A percentile compares a stretch with the other conserved stretches of the same genome.
Evolutionary conservation across 2,888 invertebrate genomes (phyloP).

Genomic region (Allacma fusca): DNA sequence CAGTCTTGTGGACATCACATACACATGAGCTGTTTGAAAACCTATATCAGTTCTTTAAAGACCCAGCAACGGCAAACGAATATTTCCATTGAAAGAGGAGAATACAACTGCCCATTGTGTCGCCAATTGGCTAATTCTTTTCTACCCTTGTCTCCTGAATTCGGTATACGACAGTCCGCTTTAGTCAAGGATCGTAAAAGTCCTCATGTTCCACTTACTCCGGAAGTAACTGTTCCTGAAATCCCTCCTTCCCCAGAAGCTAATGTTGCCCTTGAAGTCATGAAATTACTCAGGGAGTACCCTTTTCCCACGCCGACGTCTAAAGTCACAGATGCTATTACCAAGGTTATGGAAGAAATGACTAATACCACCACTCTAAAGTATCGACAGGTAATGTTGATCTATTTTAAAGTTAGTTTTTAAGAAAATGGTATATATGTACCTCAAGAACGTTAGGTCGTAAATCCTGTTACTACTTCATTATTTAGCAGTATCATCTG

Average conservation of each 20-base stretch:
- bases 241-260: conserved; percentile 60
- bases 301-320: conserved; percentile 63
- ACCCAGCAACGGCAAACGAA: conserved; percentile 75
- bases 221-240: conserved; percentile 60
- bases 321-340: conserved; percentile 82
- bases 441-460: no score
- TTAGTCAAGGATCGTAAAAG: conserved; percentile 58
- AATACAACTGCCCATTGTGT: conserved; percentile 95
- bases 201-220: conserved; percentile 53
- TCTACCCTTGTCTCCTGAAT: conserved; percentile 69
- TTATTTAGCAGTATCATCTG: no score
- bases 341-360: conserved; percentile 93
- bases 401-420: no score
- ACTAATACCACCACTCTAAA: conserved; percentile 85
- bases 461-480: no score
- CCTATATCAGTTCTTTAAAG: conserved; percentile 86
- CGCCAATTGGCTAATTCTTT: conserved; percentile 90
- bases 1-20: conserved; percentile 97
- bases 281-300: conserved; percentile 59
- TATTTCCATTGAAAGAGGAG: conserved; percentile 78
- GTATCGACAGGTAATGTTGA: conserved; percentile 69
- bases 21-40: conserved; percentile 91
- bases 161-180: conserved; percentile 59
- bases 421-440: no score
- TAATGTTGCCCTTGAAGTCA: conserved; percentile 59